These are phyloP conservation scores for Orius laevigatus DNA, from an alignment of 1,140 invertebrate species.

Conservation along the genomic window DNA sequence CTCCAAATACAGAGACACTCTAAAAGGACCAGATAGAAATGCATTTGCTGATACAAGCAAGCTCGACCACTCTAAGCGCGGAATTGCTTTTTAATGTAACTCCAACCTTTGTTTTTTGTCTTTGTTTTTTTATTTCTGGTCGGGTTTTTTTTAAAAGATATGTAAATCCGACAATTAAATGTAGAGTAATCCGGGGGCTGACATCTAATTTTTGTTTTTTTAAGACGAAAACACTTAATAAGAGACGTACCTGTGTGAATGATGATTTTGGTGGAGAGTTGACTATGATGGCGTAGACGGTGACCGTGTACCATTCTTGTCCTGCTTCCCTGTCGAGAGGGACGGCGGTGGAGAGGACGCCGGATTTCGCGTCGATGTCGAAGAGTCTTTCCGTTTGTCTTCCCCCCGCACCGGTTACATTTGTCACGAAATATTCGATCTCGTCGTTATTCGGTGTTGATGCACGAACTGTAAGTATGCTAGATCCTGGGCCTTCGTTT, in stretches of 20 bases:
- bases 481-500: constrained; percentile 71
- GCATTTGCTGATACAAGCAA: neutral
- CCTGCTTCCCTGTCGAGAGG: constrained; percentile 73
- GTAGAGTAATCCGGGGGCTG: constrained; percentile 3
- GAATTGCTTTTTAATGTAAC: neutral
- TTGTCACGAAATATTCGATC: constrained; percentile 84
- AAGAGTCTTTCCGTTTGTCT: constrained; percentile 67
- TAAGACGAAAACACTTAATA: constrained; percentile 2
- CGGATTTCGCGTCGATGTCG: constrained; percentile 73
- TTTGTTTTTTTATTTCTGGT: neutral
- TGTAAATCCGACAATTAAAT: constrained; percentile 7
- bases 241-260: constrained; percentile 56
- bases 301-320: constrained; percentile 58
- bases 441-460: constrained; percentile 35
- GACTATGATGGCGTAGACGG: constrained; percentile 63
- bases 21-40: too few species aligned
- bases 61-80: neutral
- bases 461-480: constrained; percentile 61
- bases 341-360: constrained; percentile 70
- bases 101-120: neutral
- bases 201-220: constrained; percentile 6
- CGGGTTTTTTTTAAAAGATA: neutral
- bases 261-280: constrained; percentile 43
- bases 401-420: constrained; percentile 56
- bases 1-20: too few species aligned